These are phyloP conservation scores for Entosphenus tridentatus DNA, from an alignment of 2,113 vertebrate species.

Conservation along the genomic window DNA sequence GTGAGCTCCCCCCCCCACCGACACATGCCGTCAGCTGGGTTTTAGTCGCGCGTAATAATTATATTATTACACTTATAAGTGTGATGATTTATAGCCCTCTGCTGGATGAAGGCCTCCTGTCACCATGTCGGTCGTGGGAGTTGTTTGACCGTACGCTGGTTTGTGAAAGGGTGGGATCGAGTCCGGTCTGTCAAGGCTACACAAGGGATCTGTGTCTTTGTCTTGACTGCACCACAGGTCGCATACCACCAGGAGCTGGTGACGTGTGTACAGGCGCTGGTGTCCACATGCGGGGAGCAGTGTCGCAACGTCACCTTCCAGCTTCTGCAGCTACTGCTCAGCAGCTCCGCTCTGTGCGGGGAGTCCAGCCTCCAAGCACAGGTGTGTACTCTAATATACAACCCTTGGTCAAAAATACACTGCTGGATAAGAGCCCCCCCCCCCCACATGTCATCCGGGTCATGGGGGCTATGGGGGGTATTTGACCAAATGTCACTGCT, in stretches of 20 bases:
- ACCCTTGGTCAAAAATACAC: too few relatives aligned
- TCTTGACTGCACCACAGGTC: slow-evolving; percentile 20
- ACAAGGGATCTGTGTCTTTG: slow-evolving; percentile 6
- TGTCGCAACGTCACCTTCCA: slow-evolving; percentile 33
- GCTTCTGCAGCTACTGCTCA: slow-evolving; percentile 53
- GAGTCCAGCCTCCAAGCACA: slow-evolving; percentile 26
- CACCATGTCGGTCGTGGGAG: not conserved
- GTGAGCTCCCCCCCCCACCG: slow-evolving; percentile 21
- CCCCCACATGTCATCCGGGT: too few relatives aligned
- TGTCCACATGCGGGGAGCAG: slow-evolving; percentile 30
- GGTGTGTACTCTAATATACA: slow-evolving; percentile 23
- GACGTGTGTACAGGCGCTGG: slow-evolving; percentile 34
- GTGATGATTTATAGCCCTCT: not conserved
- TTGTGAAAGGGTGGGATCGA: not conserved
- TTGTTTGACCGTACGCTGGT: not conserved
- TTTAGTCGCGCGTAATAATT: not conserved
- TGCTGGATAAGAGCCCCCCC: too few relatives aligned
- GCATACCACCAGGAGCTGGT: slow-evolving; percentile 48
- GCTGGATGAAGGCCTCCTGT: not conserved
- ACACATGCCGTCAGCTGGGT: not conserved
- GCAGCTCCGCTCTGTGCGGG: slow-evolving; percentile 29
- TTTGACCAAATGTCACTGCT: too few relatives aligned
- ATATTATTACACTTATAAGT: not conserved
- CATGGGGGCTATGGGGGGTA: too few relatives aligned
- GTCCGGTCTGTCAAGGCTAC: not conserved